phyloP scores from a whole-genome alignment of 2,888 invertebrate species.

The Stenoptilia bipunctidactyla region DNA sequence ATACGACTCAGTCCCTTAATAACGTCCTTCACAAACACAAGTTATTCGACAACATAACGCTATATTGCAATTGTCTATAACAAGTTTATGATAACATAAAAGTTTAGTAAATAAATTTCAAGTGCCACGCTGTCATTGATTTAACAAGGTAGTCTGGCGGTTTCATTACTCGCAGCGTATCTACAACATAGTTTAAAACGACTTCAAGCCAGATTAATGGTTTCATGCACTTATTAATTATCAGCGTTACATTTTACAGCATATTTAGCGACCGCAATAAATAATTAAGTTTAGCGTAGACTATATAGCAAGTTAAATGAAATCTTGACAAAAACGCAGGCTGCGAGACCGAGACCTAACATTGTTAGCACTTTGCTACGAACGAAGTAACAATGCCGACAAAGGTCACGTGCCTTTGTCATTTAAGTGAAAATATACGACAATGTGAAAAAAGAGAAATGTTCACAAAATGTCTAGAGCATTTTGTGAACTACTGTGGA shows the following conservation, averaged over 20 bases:
- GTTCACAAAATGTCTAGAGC: constrained; percentile 60
- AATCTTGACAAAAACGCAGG: constrained; percentile 6
- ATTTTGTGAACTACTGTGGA: constrained; percentile 57
- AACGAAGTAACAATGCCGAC: constrained; percentile 19
- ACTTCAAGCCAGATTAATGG: too few relatives aligned
- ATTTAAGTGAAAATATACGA: constrained; percentile 70
- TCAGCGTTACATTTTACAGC: not conserved
- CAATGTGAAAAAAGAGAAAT: constrained; percentile 60
- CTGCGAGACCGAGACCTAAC: constrained; percentile 9
- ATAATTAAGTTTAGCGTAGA: too few relatives aligned
- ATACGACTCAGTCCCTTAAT: constrained; percentile 34
- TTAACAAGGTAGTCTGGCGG: too few relatives aligned
- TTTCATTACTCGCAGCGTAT: too few relatives aligned
- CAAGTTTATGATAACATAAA: constrained; percentile 58
- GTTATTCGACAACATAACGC: constrained; percentile 7
- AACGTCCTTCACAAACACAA: too few relatives aligned
- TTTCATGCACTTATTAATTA: not conserved
- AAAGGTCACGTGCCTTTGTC: constrained; percentile 58
- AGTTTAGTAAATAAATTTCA: constrained; percentile 53
- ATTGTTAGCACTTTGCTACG: constrained; percentile 29
- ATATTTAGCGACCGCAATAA: too few relatives aligned
- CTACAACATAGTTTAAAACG: too few relatives aligned
- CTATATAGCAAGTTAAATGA: constrained; percentile 2
- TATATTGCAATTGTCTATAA: constrained; percentile 15
- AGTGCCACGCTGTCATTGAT: constrained; percentile 13